phyloP scores from a whole-genome alignment of 2,113 vertebrate species.

The Podiceps cristatus region DNA sequence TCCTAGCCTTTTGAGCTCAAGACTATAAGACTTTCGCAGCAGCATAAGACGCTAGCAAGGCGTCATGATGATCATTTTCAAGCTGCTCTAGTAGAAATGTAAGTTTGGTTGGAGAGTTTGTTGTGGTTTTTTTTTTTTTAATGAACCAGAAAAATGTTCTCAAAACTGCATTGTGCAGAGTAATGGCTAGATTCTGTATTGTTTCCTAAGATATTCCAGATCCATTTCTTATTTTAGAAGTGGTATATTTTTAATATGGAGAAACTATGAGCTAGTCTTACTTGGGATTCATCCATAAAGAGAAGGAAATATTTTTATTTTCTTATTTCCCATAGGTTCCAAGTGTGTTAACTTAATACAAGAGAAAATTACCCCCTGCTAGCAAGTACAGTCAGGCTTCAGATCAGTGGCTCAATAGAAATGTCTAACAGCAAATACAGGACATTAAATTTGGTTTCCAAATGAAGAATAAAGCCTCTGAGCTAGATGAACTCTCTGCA shows the following conservation, averaged over 20 bases:
- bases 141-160: not conserved
- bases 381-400: not conserved
- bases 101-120: not conserved
- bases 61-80: not conserved
- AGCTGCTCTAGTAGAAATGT: not conserved
- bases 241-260: not conserved
- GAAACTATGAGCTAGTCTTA: not conserved
- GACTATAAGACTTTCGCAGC: not conserved
- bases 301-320: not conserved
- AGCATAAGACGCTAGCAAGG: not conserved
- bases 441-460: not conserved
- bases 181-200: not conserved
- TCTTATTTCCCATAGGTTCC: not conserved
- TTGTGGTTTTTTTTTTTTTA: not conserved
- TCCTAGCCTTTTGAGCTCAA: not conserved
- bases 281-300: not conserved
- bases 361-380: not conserved
- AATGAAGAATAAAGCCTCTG: not conserved
- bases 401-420: not conserved
- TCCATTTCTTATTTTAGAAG: not conserved
- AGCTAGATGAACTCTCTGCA: not conserved
- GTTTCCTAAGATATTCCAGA: not conserved
- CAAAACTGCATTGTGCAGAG: not conserved
- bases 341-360: not conserved
- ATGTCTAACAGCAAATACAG: not conserved